Evolutionary conservation across 1,140 invertebrate genomes (phyloP).

Genomic region (Drosophila melanogaster): Release_6_plus_ISO1_MT NT_033777.3:25579501-25580000

Average conservation of each 20-base stretch:
- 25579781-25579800: not conserved
- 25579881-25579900: conserved; percentile 42
- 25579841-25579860: conserved; percentile 32
- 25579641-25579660: conserved; percentile 67
- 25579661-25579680: conserved; percentile 64
- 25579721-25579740: conserved; percentile 74
- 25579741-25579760: conserved; percentile 60
- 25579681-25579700: conserved; percentile 32
- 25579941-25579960: conserved; percentile 66
- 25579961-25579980: conserved; percentile 63
- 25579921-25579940: conserved; percentile 66
- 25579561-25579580: not conserved
- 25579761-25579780: conserved; percentile 65
- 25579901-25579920: conserved; percentile 55
- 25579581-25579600: not conserved
- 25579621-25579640: not conserved
- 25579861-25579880: conserved; percentile 71
- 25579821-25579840: not conserved
- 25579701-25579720: conserved; percentile 38
- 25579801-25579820: not conserved
- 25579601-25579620: not conserved
- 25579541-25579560: not conserved
- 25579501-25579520: not conserved
- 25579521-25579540: not conserved
- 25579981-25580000: conserved; percentile 28